Conservation (phyloP, 2,888 invertebrate species). For the Bombylius major region DNA sequence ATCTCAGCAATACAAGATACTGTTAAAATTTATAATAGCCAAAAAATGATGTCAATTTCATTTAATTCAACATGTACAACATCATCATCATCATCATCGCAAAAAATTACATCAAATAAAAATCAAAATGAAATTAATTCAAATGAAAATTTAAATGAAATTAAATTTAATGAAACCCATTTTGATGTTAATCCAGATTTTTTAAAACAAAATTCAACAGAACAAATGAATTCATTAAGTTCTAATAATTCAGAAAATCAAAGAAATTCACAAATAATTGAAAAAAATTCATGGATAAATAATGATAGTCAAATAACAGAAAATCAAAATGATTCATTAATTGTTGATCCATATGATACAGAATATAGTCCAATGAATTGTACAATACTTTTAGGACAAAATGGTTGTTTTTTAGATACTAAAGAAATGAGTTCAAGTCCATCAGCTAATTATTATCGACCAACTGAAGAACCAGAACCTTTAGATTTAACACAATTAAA, state of each 20-base stretch:
- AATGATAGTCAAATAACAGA: not conserved
- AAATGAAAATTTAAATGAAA: not conserved
- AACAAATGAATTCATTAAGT: not conserved
- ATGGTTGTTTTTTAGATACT: slow-evolving; percentile 40
- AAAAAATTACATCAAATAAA: not conserved
- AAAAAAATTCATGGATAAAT: not conserved
- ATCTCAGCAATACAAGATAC: slow-evolving; percentile 31
- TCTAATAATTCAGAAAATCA: not conserved
- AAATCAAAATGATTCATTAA: not conserved
- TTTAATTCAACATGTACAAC: not conserved
- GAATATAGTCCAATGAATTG: slow-evolving; percentile 17
- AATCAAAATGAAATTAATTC: no score
- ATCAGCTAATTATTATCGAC: slow-evolving; percentile 65
- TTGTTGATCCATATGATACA: slow-evolving; percentile 1
- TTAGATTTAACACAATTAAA: slow-evolving; percentile 77
- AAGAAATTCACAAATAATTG: not conserved
- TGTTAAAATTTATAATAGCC: slow-evolving; percentile 29
- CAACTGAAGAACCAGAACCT: slow-evolving; percentile 70
- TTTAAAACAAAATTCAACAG: not conserved
- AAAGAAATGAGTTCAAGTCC: slow-evolving; percentile 36
- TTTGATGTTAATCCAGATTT: slow-evolving; percentile 20
- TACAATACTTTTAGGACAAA: slow-evolving; percentile 18
- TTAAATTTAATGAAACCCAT: slow-evolving; percentile 22
- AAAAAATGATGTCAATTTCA: not conserved
- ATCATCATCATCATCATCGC: slow-evolving; percentile 4